Base-by-base conservation (phyloP, 2,888 invertebrate genomes). In the Noctua janthina region DNA sequence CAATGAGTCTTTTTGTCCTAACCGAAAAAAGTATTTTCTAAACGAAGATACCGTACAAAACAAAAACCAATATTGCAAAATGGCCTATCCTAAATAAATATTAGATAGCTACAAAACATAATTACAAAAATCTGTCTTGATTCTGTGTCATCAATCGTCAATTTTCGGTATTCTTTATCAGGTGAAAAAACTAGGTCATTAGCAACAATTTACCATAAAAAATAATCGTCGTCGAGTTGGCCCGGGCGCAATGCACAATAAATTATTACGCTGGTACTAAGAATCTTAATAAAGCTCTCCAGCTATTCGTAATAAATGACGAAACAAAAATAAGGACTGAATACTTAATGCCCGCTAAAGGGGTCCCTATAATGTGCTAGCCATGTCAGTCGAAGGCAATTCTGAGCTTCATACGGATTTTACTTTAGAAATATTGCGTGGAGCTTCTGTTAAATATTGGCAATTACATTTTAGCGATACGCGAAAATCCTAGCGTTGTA, bases 221-320 rank as follows among this genome's bases (percentile, higher is more conserved):
- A 95, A 94, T 94, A 94, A 85, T 95, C 92, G 92, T 91, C 92
- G 92, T 91, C 92, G 91, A 92, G 91, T 91, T 91, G 90, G 91
- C 91, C 89, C 84, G 92, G 85, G 88, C 89, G 90, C 90, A 84
- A 85, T 74, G 81, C 81, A 82, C 84, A 78, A 86, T 89, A 87
- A 86, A 87, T 89, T 90, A 94, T 93, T 93, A 94, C 92, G 95
- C 94, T 76, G 77, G 75, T 88, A 94, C 93, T 89, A 92, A 94
- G 96, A 96, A 96, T 96, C 92, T 95, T 96, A 96, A 96, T 96
- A 95, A 94, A 94, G 93, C 94, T 92, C 89, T 88, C 90, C 87
- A 93, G 93, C 93, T 95, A 93, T 95, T 95, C 94, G 95, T 96
- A 93, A 95, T 94, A 95, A 95, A 96, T 96, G 96, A 96, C 93